phyloP scores from a whole-genome alignment of 1,140 invertebrate species.

The Drosophila mojavensis region DNA sequence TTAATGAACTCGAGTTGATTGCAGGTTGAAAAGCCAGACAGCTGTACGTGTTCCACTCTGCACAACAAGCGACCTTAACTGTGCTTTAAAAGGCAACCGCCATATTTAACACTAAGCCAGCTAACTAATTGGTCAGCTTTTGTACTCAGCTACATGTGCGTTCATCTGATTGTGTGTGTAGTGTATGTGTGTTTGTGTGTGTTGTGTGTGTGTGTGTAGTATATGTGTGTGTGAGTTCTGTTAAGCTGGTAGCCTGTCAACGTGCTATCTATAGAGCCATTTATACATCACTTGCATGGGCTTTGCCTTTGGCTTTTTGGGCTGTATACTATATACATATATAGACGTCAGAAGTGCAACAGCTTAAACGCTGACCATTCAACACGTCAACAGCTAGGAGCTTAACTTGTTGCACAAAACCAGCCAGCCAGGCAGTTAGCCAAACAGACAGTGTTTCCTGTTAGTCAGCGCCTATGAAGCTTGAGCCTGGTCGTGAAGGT shows the following conservation, averaged over 20 bases:
- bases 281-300: constrained; percentile 42
- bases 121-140: constrained; percentile 56
- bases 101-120: constrained; percentile 34
- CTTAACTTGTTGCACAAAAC: constrained; percentile 68
- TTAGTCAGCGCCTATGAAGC: constrained; percentile 7
- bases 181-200: too few species aligned
- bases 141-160: constrained; percentile 1
- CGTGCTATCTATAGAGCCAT: constrained; percentile 11
- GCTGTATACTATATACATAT: constrained; percentile 4
- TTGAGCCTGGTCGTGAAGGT: neutral
- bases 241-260: constrained; percentile 24
- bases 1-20: constrained; percentile 59
- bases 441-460: constrained; percentile 6
- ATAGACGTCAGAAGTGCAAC: constrained; percentile 54
- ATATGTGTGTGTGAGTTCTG: neutral
- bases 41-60: constrained; percentile 17
- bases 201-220: neutral
- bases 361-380: constrained; percentile 57
- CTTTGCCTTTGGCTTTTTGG: constrained; percentile 40
- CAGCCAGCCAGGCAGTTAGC: constrained; percentile 18
- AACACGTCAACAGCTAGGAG: constrained; percentile 51
- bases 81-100: constrained; percentile 37
- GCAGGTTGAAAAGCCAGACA: constrained; percentile 23
- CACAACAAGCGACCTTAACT: constrained; percentile 25
- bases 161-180: too few species aligned